phyloP scores from a whole-genome alignment of 2,113 vertebrate genomes.

The Saiga tatarica region DNA sequence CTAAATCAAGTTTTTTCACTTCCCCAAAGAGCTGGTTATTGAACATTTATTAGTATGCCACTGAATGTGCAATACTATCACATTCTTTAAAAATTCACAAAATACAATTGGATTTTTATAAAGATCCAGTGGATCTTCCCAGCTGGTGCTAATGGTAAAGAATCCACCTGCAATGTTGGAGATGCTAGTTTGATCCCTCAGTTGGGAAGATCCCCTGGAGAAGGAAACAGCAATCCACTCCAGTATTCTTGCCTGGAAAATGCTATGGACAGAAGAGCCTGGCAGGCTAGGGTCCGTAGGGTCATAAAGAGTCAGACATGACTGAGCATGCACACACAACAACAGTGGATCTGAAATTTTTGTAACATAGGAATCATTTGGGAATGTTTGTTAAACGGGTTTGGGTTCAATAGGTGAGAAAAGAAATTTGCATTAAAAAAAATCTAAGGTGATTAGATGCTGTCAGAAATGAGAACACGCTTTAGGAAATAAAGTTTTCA shows the following conservation, averaged over 20 bases:
- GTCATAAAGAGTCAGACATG: neutral
- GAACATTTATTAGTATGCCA: neutral
- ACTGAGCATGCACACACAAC: neutral
- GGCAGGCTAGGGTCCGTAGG: neutral
- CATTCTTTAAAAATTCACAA: conserved; percentile 16
- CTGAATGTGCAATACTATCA: neutral
- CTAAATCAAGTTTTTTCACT: neutral
- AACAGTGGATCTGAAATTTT: neutral
- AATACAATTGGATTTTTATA: neutral
- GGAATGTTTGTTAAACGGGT: neutral
- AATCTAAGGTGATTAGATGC: neutral
- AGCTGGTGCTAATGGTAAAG: neutral
- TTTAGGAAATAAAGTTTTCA: neutral
- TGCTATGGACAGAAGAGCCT: neutral
- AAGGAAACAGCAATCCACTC: neutral
- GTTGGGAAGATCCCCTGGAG: neutral
- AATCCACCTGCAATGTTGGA: neutral
- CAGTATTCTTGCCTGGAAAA: neutral
- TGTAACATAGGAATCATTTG: neutral
- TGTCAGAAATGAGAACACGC: neutral
- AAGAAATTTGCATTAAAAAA: neutral
- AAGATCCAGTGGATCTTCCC: neutral
- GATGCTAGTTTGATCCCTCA: neutral
- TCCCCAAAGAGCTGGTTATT: neutral
- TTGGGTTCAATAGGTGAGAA: neutral